Base-by-base conservation (phyloP, 2,888 invertebrate genomes). In the Drosophila silvestris region DNA sequence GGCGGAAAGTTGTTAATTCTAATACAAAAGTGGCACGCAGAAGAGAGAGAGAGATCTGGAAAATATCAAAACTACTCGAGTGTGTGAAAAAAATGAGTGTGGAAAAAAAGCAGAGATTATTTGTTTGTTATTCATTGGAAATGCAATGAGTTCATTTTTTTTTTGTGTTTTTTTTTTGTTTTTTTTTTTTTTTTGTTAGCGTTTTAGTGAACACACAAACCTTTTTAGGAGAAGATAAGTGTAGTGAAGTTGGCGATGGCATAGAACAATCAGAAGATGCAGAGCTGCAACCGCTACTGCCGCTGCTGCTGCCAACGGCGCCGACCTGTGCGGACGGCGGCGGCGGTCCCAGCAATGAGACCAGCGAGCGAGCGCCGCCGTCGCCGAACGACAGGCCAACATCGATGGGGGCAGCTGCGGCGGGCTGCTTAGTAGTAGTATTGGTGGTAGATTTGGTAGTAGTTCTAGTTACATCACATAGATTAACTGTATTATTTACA, bases 211-310 rank as follows among this genome's bases (percentile, higher is more conserved):
- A 92, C 92, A 92, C 93, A 93, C 93, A 93, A 93, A 93, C 93
- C 93, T 93, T 93, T 91, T 93, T 93, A 93, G 93, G 93, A 93
- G 93, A 93, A 93, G 93, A 92, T 93, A 93, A 92, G 93, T 93
- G 93, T 91, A 92, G 91, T 92, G 92, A 93, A 92, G 92, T 92
- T 92, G 93, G 92, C 93, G 93, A 93, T 93, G 92, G 91, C 93
- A 93, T 93, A 93, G 92, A 93, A 91, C 92, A 93, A 92, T 93
- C 93, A 93, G 93, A 93, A 92, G 93, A 93, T 91, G 93, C 92
- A 92, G 93, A 93, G 91, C 93, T 93, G 92, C 92, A 93, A 85
- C 92, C 92, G 92, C 92, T 92, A 85, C 90, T 90, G 86, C 88
- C 84, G 73, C 89, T 89, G 88, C 85, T 87, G 91, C 85, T 84